Evolutionary conservation across 2,888 invertebrate genomes (phyloP), one percentile per base, ranked within the genome.

Genomic region (Patella ulyssiponensis): DNA sequence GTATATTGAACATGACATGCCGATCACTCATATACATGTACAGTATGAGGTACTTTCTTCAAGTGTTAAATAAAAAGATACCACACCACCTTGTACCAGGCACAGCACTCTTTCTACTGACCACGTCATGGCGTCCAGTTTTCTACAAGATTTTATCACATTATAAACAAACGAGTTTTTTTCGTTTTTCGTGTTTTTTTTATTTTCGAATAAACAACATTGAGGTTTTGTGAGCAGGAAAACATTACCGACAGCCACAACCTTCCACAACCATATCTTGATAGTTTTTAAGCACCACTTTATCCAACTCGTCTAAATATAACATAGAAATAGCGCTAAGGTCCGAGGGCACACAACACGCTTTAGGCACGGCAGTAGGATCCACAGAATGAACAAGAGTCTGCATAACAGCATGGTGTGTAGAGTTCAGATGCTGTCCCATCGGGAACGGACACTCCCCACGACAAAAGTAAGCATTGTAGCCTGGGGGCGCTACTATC

Each of bases 321-420:
- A 99, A 94, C 96, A 99, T 97, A 81, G 98, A 97, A 89, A 99
- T 97, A 84, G 97, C 95, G 86, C 96, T 96, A 82, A 98, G 94
- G 91, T 97, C 95, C 81, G 98, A 98, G 71, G 99, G 98, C 79
- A 99, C 97, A 93, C 99, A 99, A 93, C 98, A 99, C 83, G 98
- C 96, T 92, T 96, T 96, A 74, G 99, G 98, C 91, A 98, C 98
- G 84, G 95, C 94, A 86, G 94, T 94, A 83, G 97, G 97, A 92
- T 96, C 96, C 92, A 97, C 95, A 83, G 96, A 97, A 93, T 99
- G 96, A 90, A 98, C 96, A 91, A 99, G 94, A 84, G 97, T 97
- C 93, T 99, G 99, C 88, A 99, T 97, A 89, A 99, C 98, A 84
- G 99, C 99, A 93, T 99, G 99, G 92, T 99, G 99, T 80, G 99